Base-by-base conservation (phyloP, 2,113 vertebrate species). In the Ardeotis arabs region DNA sequence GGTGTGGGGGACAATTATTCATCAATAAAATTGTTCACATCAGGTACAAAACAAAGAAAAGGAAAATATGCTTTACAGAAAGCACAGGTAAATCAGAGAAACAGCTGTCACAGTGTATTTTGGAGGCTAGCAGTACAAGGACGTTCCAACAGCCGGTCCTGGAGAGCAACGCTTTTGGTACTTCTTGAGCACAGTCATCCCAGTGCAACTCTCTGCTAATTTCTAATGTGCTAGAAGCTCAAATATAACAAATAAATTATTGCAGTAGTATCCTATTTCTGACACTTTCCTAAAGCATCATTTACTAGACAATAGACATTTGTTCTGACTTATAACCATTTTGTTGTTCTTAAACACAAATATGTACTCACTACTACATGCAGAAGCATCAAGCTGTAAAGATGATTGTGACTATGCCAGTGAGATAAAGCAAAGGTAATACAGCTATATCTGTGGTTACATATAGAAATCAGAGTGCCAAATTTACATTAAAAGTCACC, bases 401-500 rank as follows among this genome's bases (percentile, higher is more conserved):
- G 78, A 73, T 22, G n/a, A 29, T 35, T 88, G 39, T 92, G 82
- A 77, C 68, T 74, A 74, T 39, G 37, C 44, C 87, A 80, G 24
- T 39, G 64, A 81, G 55, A 72, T 56, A 66, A 76, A 91, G 59
- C 55, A 77, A 79, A 80, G 41, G 59, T 66, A 85, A 70, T 41
- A 80, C 35, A 74, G 63, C 56, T 80, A 31, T 66, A n/a, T 25
- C 59, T 89, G 53, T 68, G 81, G 55, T 66, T 63, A 63, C 83
- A 56, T 83, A 79, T 31, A 91, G 75, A 68, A 90, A 79, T 70
- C 84, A 76, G 44, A 84, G 53, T 52, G 41, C 28, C 82, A 86
- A 59, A 81, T 84, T 89, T 73, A 90, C 84, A 93, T 68, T 81
- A 77, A 91, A 93, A 95, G 93, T 75, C 92, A 92, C 68, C 25